phyloP scores from a whole-genome alignment of 2,113 vertebrate genomes.

The Alectura lathami region DNA sequence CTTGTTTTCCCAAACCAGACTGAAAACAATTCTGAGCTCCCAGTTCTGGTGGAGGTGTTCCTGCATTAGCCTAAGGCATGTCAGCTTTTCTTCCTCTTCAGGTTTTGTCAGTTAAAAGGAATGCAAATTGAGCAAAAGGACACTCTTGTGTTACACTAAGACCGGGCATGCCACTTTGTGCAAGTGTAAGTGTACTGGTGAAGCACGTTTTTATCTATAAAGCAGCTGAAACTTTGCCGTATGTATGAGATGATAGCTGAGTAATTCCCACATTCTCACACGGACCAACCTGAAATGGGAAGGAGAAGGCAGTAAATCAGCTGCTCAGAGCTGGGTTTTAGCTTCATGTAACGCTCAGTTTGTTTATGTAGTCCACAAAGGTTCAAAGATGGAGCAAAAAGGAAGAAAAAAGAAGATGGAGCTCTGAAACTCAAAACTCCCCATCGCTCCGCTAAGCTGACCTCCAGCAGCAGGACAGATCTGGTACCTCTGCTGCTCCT shows the following conservation, averaged over 20 bases:
- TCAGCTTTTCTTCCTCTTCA: neutral
- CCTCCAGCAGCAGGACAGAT: neutral
- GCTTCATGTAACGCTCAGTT: neutral
- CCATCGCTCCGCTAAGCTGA: neutral
- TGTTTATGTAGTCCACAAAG: neutral
- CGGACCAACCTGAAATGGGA: neutral
- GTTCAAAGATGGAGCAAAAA: neutral
- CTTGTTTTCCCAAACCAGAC: neutral
- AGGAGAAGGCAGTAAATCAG: neutral
- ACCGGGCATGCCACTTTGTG: neutral
- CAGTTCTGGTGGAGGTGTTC: neutral
- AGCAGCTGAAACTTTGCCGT: neutral
- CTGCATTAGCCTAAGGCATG: neutral
- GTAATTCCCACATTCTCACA: neutral
- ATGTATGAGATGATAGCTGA: neutral
- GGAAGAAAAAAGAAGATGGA: neutral
- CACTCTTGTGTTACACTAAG: neutral
- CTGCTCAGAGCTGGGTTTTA: neutral
- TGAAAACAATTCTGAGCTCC: neutral
- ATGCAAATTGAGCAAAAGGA: neutral
- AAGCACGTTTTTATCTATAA: neutral
- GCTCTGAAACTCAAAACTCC: neutral
- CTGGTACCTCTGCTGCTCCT: neutral
- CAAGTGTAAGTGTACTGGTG: neutral
- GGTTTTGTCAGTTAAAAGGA: constrained; percentile 11